These are phyloP conservation scores for Melanogrammus aeglefinus DNA, from an alignment of 2,797 vertebrate species.

Conservation along the genomic window DNA sequence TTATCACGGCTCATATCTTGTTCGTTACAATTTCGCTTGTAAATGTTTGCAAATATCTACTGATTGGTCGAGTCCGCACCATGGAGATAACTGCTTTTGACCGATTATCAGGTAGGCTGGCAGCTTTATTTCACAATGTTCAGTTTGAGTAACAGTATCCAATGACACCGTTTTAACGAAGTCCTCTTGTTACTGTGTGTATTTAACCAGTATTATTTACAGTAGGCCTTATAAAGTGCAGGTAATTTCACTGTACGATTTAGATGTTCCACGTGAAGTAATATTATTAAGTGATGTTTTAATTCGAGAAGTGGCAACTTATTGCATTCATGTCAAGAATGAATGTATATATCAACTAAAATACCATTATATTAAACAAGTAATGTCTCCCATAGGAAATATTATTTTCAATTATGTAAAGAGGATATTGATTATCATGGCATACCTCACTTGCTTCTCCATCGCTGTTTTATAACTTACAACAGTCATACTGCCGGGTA, in stretches of 20 bases:
- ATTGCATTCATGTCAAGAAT: not conserved
- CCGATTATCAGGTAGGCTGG: conserved; percentile 62
- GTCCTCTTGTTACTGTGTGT: not conserved
- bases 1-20: not conserved
- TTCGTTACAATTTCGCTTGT: conserved; percentile 25
- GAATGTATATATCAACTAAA: not conserved
- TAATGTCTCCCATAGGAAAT: not conserved
- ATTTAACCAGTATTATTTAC: not conserved
- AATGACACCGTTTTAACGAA: not conserved
- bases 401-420: not conserved
- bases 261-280: not conserved
- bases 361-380: not conserved
- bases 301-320: not conserved
- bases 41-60: not conserved
- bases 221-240: too few species aligned
- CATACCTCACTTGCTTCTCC: not conserved
- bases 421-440: not conserved
- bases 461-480: not conserved
- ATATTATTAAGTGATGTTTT: not conserved
- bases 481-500: not conserved
- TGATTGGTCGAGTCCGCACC: not conserved
- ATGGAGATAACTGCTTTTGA: conserved; percentile 50
- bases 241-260: not conserved
- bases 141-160: not conserved
- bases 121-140: not conserved